phyloP scores from a whole-genome alignment of 2,888 invertebrate species.

The Isotomurus palustris region DNA sequence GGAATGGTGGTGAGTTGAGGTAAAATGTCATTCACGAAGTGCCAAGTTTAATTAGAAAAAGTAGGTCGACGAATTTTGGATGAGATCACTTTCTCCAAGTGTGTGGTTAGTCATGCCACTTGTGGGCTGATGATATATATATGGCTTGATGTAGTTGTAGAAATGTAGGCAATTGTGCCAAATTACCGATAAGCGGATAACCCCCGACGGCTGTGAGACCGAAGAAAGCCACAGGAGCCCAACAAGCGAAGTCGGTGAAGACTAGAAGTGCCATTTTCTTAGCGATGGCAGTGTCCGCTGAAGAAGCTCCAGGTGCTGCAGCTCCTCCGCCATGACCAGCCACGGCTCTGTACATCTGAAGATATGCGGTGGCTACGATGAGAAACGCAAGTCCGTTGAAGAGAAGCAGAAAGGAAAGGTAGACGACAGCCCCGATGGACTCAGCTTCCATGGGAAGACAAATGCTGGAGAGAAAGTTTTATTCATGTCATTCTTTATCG shows the following conservation, averaged over 20 bases:
- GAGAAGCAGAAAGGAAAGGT: conserved; percentile 67
- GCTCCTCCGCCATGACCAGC: conserved; percentile 40
- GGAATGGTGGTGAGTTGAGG: too few species aligned
- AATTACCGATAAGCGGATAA: conserved; percentile 65
- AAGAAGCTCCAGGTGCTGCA: conserved; percentile 50
- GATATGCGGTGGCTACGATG: conserved; percentile 77
- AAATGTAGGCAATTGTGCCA: not conserved
- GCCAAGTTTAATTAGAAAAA: too few species aligned
- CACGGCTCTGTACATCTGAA: conserved; percentile 76
- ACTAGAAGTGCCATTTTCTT: conserved; percentile 87
- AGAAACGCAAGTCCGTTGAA: conserved; percentile 76
- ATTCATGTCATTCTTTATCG: too few species aligned
- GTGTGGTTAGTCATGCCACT: too few species aligned
- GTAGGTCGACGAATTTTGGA: too few species aligned
- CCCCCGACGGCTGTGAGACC: conserved; percentile 80
- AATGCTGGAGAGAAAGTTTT: conserved; percentile 57
- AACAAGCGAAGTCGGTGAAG: conserved; percentile 77
- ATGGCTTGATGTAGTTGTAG: too few species aligned
- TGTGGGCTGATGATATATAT: too few species aligned
- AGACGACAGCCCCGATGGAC: conserved; percentile 59
- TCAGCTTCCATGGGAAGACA: conserved; percentile 82
- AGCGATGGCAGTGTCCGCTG: conserved; percentile 68
- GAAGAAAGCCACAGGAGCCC: conserved; percentile 85
- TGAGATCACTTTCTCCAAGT: too few species aligned
- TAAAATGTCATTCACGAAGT: too few species aligned